Base-by-base conservation (phyloP, 2,797 vertebrate genomes). In the Chaetophractus vellerosus region DNA sequence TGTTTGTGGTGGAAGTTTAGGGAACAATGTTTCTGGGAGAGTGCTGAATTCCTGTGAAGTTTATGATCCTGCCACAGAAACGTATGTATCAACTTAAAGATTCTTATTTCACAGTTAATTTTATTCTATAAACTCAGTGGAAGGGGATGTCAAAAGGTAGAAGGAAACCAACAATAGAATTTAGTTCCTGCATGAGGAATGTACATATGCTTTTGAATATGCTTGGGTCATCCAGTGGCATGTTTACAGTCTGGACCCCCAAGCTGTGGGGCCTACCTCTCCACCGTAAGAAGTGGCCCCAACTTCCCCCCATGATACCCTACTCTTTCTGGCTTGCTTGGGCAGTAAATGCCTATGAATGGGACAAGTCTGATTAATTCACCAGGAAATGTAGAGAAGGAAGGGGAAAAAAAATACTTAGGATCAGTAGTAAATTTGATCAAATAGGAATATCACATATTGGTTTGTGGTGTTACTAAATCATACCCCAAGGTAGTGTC, bases 11-110 rank as follows among this genome's bases (percentile, higher is more conserved):
- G 99, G 99, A 82, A 99, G 99, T 9, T 98, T 99, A 97, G 99
- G 99, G 68, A 99, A 99, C 98, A 99, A 99, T 23, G 99, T 99
- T 90, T 99, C 99, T 1, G 99, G 99, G 72, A 99, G 99, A 96
- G 99, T 99, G 63, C 98, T 99, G 81, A 99, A 98, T 98, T 99
- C 99, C 98, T 99, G 99, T 95, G 99, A 99, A 98, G 99, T 99
- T 26, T 99, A 99, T 74, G 99, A 99, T 98, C 99, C 99, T 93
- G 98, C 94, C 98, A 99, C 99, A 0, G 99, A 99, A 98, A 99
- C 99, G 99, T 99, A 98, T 98, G 99, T 98, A 95, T 75, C 38
- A 6, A 12, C 63, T 85, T 93, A 92, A 89, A 92, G 45, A 66
- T 59, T 68, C 26, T 61, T 33, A 76, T 26, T 83, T 94, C 66